Evolutionary conservation across 2,797 vertebrate species (phyloP), one percentile per base, ranked within the genome.

Genomic region (Pteropus rufus): DNA sequence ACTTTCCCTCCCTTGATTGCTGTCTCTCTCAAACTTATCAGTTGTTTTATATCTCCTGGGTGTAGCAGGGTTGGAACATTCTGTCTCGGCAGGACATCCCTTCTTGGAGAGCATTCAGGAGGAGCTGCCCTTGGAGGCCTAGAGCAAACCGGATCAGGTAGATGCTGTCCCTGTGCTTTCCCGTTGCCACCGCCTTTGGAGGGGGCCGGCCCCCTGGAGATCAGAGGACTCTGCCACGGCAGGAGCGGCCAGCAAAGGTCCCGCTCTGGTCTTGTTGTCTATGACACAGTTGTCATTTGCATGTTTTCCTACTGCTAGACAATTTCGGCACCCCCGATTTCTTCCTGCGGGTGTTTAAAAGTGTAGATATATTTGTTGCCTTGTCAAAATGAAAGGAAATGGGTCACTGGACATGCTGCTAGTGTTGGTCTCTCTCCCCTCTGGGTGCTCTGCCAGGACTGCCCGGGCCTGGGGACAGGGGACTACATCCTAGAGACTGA

Each of bases 41-140:
- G 76, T n/a, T 36, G 94, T 72, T 97, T 93, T 95, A 84, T 95
- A 76, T 92, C 86, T 90, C 49, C 64, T 94, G 93, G 97, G 97
- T 26, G 93, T 80, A 72, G 80, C 70, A 15, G 41, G 41, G 5
- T 34, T 69, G 52, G 97, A 95, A 97, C 93, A 75, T 92, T 96
- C 80, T 96, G 95, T 96, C 94, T 94, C 87, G 60, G 92, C 76
- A 87, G 70, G 73, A 39, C 0, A 2, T 60, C 70, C 80, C 88
- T 62, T 62, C 94, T 58, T 94, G 93, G 95, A 96, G 52, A 81
- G 64, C 34, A 31, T 93, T 84, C 96, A 94, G 41, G 69, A 91
- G 64, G 54, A 87, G 46, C 54, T 70, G 67, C 72, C 60, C 67
- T 80, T 52, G 41, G 31, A 29, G 64, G 52, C 52, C 56, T 4